Base-by-base conservation (phyloP, 2,797 vertebrate species). In the Myripristis murdjan region DNA sequence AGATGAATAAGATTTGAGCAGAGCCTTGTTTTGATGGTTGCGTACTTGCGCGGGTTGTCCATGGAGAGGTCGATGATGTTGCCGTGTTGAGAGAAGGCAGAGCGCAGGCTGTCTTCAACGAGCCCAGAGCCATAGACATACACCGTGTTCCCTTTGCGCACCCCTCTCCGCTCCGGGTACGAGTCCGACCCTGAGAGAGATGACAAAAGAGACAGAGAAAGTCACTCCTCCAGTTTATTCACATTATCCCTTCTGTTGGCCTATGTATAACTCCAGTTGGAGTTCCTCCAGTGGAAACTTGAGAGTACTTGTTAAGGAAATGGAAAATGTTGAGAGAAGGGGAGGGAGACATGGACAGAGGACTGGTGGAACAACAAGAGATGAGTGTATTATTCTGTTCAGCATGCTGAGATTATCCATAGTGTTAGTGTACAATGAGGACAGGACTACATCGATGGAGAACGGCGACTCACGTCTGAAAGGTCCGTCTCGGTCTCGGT, bases 51-150 rank as follows among this genome's bases (percentile, higher is more conserved):
- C 49, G 95, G 96, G 43, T 94, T 94, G 89, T 98, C 97, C 95
- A 97, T 95, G 18, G 96, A 95, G 63, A 98, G 94, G 86, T 98
- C 95, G 2, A 98, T 97, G 89, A 98, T 96, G 90, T 87, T 97
- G 59, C 97, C 97, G 8, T 97, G 97, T 54, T 93, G 93, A 37
- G 94, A 89, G 84, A 98, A 98, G 54, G 97, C 93, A 0, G 92
- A 80, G 0, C 93, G 95, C 74, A 98, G 93, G 66, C 92, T 95
- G 67, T 96, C 95, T 65, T 97, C 96, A 0, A 91, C 92, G 28
- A 98, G 95, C 47, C 96, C 96, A 2, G 95, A 93, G 3, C 97
- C 97, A 0, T 95, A 94, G 43, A 98, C 97, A 0, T 98, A 98
- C 15, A 98, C 94, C 0, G 97, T 98, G 18, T 98, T 98, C 16